Percentiles rank a stretch among this genome's conserved stretches.
Conservation (phyloP, 2,113 vertebrate genomes). For the Lucifuga dentata region DNA sequence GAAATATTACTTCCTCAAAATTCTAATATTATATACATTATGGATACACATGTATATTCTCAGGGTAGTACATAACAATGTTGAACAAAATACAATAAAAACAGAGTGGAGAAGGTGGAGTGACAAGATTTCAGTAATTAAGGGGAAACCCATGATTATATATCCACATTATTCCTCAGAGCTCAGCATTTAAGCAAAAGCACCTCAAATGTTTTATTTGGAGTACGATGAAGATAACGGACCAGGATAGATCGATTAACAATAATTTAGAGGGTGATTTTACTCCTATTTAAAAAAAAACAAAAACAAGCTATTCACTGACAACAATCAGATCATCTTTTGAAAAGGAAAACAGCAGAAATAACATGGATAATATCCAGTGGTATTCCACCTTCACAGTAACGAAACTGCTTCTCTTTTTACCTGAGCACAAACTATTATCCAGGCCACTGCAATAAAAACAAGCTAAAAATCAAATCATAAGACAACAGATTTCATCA, state of each 20-base stretch:
- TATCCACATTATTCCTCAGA: background rate
- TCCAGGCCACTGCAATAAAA: conserved; percentile 23
- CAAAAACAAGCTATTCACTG: background rate
- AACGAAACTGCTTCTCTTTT: conserved; percentile 6
- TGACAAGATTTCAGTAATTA: background rate
- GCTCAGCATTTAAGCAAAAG: background rate
- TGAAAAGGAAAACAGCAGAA: background rate
- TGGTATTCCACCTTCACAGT: background rate
- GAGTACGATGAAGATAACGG: conserved; percentile 21
- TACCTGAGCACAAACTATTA: conserved; percentile 57
- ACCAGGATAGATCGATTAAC: background rate
- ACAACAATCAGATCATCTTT: background rate
- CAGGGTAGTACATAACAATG: conserved; percentile 47
- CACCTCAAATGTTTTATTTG: too few species aligned
- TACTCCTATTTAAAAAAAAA: too few species aligned
- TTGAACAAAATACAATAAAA: conserved; percentile 8
- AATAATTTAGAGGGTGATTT: background rate
- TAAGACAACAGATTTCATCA: conserved; percentile 27
- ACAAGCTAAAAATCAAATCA: conserved; percentile 13
- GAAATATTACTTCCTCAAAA: conserved; percentile 45
- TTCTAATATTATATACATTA: conserved; percentile 54
- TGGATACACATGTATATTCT: background rate
- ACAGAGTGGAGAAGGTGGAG: background rate
- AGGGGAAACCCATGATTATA: background rate
- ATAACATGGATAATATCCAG: background rate